Evolutionary conservation across 2,113 vertebrate species (phyloP).

Genomic region (Ictidomys tridecemlineatus): DNA sequence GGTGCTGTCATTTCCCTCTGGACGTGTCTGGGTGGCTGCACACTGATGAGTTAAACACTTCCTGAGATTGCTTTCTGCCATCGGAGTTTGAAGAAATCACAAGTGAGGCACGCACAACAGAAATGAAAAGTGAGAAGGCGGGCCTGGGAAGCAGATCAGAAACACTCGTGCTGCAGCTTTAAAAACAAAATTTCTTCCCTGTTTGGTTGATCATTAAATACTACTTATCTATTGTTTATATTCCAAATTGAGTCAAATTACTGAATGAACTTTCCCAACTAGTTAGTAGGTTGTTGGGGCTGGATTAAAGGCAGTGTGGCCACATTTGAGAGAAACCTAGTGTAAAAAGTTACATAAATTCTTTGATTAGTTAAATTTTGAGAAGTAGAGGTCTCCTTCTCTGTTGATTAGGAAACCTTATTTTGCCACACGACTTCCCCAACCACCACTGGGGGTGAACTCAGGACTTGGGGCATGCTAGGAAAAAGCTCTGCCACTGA

Average conservation of each 20-base stretch:
- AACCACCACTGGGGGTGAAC: too few species aligned
- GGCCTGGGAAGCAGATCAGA: not conserved
- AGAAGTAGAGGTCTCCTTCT: not conserved
- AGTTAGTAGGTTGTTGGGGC: not conserved
- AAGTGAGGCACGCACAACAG: not conserved
- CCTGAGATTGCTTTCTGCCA: constrained; percentile 42
- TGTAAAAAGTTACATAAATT: not conserved
- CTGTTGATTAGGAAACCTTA: not conserved
- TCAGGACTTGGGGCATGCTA: too few species aligned
- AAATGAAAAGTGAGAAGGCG: not conserved
- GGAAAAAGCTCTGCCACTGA: too few species aligned
- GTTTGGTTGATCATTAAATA: not conserved
- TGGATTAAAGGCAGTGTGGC: not conserved
- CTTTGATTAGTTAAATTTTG: not conserved
- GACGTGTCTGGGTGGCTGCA: constrained; percentile 6
- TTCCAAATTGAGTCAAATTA: not conserved
- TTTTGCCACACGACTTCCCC: too few species aligned
- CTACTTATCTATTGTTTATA: not conserved
- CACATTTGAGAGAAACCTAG: not conserved
- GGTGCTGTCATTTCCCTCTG: not conserved
- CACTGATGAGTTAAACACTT: constrained; percentile 29
- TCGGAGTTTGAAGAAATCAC: constrained; percentile 25
- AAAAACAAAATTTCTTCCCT: not conserved
- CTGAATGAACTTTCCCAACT: not conserved
- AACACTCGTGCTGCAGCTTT: not conserved